Evolutionary conservation across 2,113 vertebrate species (phyloP).

Genomic region (Cranoglanis bouderius): DNA sequence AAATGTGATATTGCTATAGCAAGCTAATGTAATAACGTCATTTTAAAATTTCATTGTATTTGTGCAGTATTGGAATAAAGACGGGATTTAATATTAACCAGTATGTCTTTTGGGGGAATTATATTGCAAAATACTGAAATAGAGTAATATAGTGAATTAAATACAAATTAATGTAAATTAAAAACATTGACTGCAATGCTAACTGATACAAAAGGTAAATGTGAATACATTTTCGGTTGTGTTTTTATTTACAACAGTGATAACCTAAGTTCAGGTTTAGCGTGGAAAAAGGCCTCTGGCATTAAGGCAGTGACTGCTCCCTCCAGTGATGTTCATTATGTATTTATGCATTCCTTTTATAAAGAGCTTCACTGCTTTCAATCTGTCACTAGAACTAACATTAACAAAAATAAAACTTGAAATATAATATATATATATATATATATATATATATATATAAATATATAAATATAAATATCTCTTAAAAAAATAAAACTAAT

Average conservation of each 20-base stretch:
- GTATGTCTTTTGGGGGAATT: neutral
- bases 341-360: neutral
- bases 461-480: neutral
- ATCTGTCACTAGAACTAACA: neutral
- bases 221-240: neutral
- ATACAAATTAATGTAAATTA: neutral
- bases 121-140: neutral
- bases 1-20: neutral
- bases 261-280: neutral
- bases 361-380: neutral
- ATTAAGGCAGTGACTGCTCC: neutral
- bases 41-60: neutral
- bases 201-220: neutral
- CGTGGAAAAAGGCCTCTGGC: neutral
- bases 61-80: neutral
- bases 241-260: neutral
- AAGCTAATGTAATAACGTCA: neutral
- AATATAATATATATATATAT: neutral
- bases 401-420: neutral
- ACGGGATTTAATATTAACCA: neutral
- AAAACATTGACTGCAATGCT: neutral
- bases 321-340: neutral
- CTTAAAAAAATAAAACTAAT: neutral
- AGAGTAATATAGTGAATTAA: neutral
- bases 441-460: no score